Conservation (phyloP, 2,113 vertebrate species). For the Larimichthys polyactis region DNA sequence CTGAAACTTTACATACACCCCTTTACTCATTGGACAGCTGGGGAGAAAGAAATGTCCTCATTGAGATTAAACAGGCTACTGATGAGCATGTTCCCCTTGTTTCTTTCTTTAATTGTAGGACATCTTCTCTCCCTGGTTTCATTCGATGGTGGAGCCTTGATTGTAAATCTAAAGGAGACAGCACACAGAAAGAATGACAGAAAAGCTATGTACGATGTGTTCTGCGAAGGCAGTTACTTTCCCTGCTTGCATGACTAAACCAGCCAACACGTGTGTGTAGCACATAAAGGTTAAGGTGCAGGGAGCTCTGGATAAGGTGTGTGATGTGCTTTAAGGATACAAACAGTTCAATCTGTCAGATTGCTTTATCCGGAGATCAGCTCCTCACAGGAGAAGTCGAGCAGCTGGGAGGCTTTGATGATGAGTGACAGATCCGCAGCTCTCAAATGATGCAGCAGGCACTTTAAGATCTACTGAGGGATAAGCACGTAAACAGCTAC, state of each 20-base stretch:
- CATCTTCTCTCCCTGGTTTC: neutral
- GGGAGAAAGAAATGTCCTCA: neutral
- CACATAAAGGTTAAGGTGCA: slow-evolving; percentile 18
- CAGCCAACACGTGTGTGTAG: neutral
- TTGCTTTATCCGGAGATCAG: slow-evolving; percentile 21
- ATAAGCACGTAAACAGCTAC: slow-evolving; percentile 1
- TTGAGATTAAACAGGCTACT: neutral
- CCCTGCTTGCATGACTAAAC: neutral
- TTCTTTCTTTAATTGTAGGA: neutral
- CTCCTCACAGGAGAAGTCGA: neutral
- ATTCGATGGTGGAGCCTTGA: neutral
- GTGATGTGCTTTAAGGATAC: slow-evolving; percentile 12
- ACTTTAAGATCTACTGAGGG: neutral
- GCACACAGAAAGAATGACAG: neutral
- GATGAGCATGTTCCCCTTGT: neutral
- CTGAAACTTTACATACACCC: neutral
- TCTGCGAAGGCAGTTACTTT: neutral
- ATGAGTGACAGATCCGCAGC: slow-evolving; percentile 39
- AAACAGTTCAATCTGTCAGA: slow-evolving; percentile 25
- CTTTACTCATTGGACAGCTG: neutral
- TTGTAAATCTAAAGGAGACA: neutral
- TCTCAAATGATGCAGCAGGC: neutral
- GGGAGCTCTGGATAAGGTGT: neutral
- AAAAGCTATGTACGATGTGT: neutral
- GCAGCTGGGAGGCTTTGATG: slow-evolving; percentile 30